Base-by-base conservation (phyloP, 2,888 invertebrate species). In the Noctua fimbriata region DNA sequence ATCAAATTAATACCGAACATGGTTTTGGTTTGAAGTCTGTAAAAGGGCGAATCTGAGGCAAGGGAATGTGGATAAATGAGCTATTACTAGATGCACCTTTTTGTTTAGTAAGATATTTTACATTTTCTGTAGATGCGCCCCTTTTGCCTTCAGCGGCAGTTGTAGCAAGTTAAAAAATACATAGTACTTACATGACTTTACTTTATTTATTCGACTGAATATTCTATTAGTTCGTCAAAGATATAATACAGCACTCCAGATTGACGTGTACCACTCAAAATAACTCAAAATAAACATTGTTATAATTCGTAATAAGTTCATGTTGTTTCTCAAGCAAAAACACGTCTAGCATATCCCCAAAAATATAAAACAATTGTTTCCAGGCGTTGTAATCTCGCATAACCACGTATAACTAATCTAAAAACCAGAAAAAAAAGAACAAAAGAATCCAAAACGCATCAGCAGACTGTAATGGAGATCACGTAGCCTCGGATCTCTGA, bases 381-480 rank as follows among this genome's bases (percentile, higher is more conserved):
- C 72, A 76, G 77, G 76, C 86, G 82, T 90, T 88, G 91, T 93
- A 94, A 92, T 92, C 89, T 88, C 73, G 87, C 90, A 89, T 92
- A 92, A 95, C 94, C 94, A 92, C 94, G 93, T 90, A 92, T 91
- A 92, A 93, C 93, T 93, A 94, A 93, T 93, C 91, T 92, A 92
- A 93, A 94, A 94, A 93, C 93, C 93, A 93, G 90, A 92, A 94
- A 93, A 90, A 79, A 88, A 93, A 90, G 91, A 93, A 94, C 94
- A 95, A 95, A 95, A 94, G 95, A 94, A 93, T 93, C 91, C 94
- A 94, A 95, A 94, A 94, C 93, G 93, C 94, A 95, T 95, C 94
- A 94, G 93, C 92, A 91, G 89, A 91, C 92, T 92, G 94, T 96
- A 96, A 97, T 97, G 95, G 96, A 95, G 95, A 96, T 96, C 96